These are phyloP conservation scores for Eugnorisma glareosa DNA, from an alignment of 2,888 invertebrate genomes.

Conservation along the genomic window DNA sequence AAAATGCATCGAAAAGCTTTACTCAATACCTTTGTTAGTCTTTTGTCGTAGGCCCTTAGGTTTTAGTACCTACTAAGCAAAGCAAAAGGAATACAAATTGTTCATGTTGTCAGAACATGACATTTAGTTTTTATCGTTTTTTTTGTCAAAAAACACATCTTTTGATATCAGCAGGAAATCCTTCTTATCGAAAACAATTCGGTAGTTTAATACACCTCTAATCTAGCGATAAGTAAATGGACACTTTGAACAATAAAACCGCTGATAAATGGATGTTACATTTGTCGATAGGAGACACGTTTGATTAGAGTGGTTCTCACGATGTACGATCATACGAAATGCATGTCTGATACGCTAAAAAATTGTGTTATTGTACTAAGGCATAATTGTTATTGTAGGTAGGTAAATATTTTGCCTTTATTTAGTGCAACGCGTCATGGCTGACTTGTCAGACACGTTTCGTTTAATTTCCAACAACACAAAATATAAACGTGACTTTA, in stretches of 20 bases:
- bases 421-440: not conserved
- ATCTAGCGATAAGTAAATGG: slow-evolving; percentile 44
- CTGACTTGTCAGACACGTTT: slow-evolving; percentile 10
- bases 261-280: slow-evolving; percentile 19
- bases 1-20: no score
- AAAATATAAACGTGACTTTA: not conserved
- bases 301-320: slow-evolving; percentile 55
- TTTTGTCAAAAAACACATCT: slow-evolving; percentile 18
- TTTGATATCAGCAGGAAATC: slow-evolving; percentile 18
- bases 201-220: slow-evolving; percentile 40
- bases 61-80: not conserved
- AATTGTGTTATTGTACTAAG: slow-evolving; percentile 28
- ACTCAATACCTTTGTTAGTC: not conserved
- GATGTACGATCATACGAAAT: slow-evolving; percentile 20
- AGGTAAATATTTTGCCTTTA: not conserved
- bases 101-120: not conserved
- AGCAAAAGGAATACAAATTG: not conserved
- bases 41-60: not conserved
- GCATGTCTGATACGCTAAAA: slow-evolving; percentile 24
- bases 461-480: not conserved
- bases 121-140: slow-evolving; percentile 10
- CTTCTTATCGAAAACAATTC: slow-evolving; percentile 39
- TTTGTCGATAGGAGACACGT: slow-evolving; percentile 42
- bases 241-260: slow-evolving; percentile 34
- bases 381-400: slow-evolving; percentile 6